Base-by-base conservation (phyloP, 1,140 invertebrate genomes). In the Thaumatotibia leucotreta region DNA sequence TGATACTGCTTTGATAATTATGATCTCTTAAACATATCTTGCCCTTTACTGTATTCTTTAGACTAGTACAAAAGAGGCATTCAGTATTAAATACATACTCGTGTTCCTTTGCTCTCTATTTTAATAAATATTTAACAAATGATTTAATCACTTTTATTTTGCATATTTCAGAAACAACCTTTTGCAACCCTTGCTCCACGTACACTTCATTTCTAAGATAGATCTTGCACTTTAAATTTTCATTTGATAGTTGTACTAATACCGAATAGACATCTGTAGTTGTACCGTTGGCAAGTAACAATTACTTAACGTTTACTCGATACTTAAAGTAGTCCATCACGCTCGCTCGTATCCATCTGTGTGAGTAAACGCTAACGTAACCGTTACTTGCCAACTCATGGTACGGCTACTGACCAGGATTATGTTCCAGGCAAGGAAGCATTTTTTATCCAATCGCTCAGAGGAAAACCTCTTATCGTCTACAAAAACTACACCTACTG, bases 381-480 rank as follows among this genome's bases (percentile, higher is more conserved):
- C n/a, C n/a, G n/a, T n/a, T n/a, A n/a, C n/a, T n/a, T n/a, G n/a
- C n/a, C 32, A 33, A 6, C 17, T n/a, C 17, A 1, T 5, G 5
- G 14, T 5, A n/a, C 39, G 20, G 5, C 5, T 20, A 20, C 14
- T 45, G 39, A 45, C 39, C 20, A 45, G 8, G 14, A 45, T 0
- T 8, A 8, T 45, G 14, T 68, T 61, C 8, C 65, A 75, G 71
- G 66, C 22, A 17, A 6, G 17, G 50, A 64, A 39, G 80, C 77
- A 4, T 80, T 69, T 50, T 79, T 84, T 70, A 87, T 75, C 10
- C 79, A 83, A 35, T 89, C 86, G 0, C 64, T 87, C 2, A 65
- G 86, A 68, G 88, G 88, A 2, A 88, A 88, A 39, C 85, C 86
- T 2, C 65, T 90, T 10, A 86, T 90, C 17, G 70, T 86, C 0